These are phyloP conservation scores for Ameiurus melas DNA, from an alignment of 2,113 vertebrate genomes.

Conservation along the genomic window DNA sequence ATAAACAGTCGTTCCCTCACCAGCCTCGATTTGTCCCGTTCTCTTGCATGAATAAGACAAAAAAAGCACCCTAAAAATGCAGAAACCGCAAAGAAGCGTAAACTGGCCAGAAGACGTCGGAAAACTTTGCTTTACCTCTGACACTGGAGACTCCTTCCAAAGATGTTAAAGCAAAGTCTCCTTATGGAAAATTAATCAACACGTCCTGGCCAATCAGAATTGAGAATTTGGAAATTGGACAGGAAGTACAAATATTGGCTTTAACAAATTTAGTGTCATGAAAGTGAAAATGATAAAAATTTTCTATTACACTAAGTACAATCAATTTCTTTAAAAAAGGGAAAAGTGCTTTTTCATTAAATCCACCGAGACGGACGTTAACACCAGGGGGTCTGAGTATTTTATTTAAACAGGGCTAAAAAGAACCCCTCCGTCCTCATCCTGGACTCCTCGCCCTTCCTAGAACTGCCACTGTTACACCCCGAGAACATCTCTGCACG, in stretches of 20 bases:
- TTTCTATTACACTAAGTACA: not conserved
- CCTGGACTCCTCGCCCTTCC: not conserved
- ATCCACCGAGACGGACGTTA: not conserved
- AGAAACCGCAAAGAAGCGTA: too few relatives aligned
- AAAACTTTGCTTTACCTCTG: not conserved
- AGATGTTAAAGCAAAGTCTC: not conserved
- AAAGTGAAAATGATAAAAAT: not conserved
- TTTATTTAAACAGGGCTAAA: not conserved
- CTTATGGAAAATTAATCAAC: not conserved
- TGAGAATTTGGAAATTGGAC: not conserved
- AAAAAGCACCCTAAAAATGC: too few relatives aligned
- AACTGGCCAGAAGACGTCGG: too few relatives aligned
- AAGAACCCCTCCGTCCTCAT: not conserved
- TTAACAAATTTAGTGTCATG: too few relatives aligned
- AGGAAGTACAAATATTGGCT: too few relatives aligned
- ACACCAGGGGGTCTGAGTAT: not conserved
- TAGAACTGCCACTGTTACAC: slow-evolving; percentile 2
- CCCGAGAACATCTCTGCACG: slow-evolving; percentile 28
- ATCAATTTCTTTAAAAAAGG: not conserved
- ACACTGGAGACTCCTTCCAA: not conserved
- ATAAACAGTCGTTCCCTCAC: too few relatives aligned
- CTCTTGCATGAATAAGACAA: too few relatives aligned
- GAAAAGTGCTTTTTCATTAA: too few relatives aligned
- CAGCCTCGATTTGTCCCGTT: too few relatives aligned
- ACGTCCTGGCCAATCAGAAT: not conserved